A percentile compares a stretch with the other conserved stretches of the same genome.
These are phyloP conservation scores for Artibeus jamaicensis DNA, from an alignment of 2,797 vertebrate species.

Conservation along the genomic window DNA sequence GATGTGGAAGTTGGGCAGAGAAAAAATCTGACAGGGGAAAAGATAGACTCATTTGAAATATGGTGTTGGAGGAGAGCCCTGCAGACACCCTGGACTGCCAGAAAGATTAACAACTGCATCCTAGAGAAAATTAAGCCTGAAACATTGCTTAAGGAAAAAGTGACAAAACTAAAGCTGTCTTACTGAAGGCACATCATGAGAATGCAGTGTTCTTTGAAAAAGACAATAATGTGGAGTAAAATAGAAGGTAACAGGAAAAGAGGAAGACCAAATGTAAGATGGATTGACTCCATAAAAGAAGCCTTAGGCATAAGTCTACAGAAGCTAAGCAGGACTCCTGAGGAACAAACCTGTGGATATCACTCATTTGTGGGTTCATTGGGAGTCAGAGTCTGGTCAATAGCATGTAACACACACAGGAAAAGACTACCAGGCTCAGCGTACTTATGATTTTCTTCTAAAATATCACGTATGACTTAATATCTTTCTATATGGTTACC, in stretches of 20 bases:
- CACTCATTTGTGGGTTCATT: not conserved
- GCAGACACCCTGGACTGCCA: not conserved
- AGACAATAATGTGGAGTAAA: too few species aligned
- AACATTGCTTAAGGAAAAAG: not conserved
- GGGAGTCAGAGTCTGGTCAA: not conserved
- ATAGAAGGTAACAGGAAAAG: not conserved
- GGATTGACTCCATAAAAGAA: not conserved
- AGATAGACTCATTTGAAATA: not conserved
- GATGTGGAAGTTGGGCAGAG: too few species aligned
- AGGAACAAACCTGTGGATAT: not conserved
- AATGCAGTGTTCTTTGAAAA: not conserved
- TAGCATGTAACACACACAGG: not conserved
- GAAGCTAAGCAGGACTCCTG: not conserved
- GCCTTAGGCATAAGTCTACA: not conserved
- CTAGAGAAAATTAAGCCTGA: not conserved
- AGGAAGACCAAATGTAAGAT: too few species aligned
- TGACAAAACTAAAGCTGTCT: not conserved
- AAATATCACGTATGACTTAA: not conserved
- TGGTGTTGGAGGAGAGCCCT: not conserved
- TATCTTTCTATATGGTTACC: not conserved
- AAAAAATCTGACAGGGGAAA: not conserved
- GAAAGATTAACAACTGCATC: not conserved
- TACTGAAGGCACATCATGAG: not conserved
- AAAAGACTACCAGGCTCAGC: not conserved
- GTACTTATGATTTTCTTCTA: not conserved